phyloP scores from a whole-genome alignment of 1,140 invertebrate genomes.

The Scaptomyza pallida region DNA sequence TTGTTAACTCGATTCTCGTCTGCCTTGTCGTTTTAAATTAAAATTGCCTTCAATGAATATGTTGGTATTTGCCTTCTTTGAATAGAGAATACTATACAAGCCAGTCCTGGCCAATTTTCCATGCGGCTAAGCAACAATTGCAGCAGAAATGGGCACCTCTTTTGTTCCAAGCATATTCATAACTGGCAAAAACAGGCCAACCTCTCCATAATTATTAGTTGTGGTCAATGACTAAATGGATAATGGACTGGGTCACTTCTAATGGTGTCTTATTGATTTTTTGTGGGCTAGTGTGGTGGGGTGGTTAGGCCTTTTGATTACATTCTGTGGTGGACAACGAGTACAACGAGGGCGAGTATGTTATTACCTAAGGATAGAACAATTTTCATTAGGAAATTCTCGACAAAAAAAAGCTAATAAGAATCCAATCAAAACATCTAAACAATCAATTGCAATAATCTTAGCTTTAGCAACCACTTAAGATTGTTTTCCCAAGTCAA shows the following conservation, averaged over 20 bases:
- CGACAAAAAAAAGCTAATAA: not conserved
- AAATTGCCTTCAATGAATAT: constrained; percentile 26
- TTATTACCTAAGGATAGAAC: too few relatives aligned
- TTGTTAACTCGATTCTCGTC: constrained; percentile 30
- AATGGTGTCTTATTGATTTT: constrained; percentile 61
- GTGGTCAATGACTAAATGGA: not conserved
- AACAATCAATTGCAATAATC: constrained; percentile 5
- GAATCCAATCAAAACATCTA: not conserved
- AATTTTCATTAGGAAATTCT: too few relatives aligned
- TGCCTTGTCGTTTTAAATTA: constrained; percentile 53
- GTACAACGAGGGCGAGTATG: not conserved
- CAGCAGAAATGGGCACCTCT: not conserved
- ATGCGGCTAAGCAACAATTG: constrained; percentile 64
- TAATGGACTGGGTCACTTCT: constrained; percentile 60
- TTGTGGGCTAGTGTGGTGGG: constrained; percentile 1
- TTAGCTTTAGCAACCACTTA: constrained; percentile 1
- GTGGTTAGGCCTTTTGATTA: constrained; percentile 41
- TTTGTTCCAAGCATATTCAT: constrained; percentile 10
- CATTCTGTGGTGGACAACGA: constrained; percentile 34
- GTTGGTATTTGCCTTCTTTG: too few relatives aligned
- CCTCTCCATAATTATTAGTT: constrained; percentile 16
- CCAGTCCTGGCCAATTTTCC: constrained; percentile 54
- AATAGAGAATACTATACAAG: not conserved
- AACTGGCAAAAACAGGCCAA: constrained; percentile 34
- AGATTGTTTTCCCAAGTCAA: constrained; percentile 20